Percentiles rank a stretch among this genome's conserved stretches.
phyloP scores from a whole-genome alignment of 2,113 vertebrate genomes.

The Labrus mixtus region DNA sequence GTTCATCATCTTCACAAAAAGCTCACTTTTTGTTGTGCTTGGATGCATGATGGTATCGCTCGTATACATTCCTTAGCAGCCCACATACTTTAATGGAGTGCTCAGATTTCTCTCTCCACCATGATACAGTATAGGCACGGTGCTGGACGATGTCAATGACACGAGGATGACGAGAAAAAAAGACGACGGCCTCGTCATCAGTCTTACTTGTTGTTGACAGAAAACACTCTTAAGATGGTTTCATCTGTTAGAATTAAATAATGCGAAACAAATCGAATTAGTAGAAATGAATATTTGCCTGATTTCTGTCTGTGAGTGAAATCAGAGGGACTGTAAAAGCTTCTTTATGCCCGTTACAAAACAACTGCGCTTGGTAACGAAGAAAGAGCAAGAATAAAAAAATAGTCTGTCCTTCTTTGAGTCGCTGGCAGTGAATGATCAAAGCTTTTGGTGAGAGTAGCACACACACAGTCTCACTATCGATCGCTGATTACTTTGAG shows the following conservation, averaged over 20 bases:
- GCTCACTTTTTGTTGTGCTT: constrained; percentile 46
- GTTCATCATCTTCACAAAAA: constrained; percentile 39
- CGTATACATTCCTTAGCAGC: constrained; percentile 66
- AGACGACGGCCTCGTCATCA: constrained; percentile 34
- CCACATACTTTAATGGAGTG: constrained; percentile 70
- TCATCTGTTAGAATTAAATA: constrained; percentile 44
- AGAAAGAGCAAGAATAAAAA: constrained; percentile 58
- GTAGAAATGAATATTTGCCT: constrained; percentile 43
- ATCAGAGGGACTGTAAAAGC: constrained; percentile 43
- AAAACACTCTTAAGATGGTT: neutral
- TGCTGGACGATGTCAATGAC: constrained; percentile 71
- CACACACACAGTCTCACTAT: constrained; percentile 29
- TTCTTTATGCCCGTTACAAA: constrained; percentile 54
- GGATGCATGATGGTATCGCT: constrained; percentile 53
- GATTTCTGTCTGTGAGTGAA: constrained; percentile 55
- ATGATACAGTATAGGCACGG: constrained; percentile 74
- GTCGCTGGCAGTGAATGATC: constrained; percentile 79
- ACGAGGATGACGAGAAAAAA: constrained; percentile 43
- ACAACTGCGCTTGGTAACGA: constrained; percentile 59
- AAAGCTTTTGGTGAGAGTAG: constrained; percentile 26
- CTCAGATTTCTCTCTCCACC: constrained; percentile 56
- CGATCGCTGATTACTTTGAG: constrained; percentile 45
- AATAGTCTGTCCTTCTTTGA: constrained; percentile 38
- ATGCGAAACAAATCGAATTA: constrained; percentile 37
- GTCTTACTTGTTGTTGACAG: neutral